These are phyloP conservation scores for Prochilodus magdalenae DNA, from an alignment of 2,113 vertebrate genomes.

Conservation along the genomic window DNA sequence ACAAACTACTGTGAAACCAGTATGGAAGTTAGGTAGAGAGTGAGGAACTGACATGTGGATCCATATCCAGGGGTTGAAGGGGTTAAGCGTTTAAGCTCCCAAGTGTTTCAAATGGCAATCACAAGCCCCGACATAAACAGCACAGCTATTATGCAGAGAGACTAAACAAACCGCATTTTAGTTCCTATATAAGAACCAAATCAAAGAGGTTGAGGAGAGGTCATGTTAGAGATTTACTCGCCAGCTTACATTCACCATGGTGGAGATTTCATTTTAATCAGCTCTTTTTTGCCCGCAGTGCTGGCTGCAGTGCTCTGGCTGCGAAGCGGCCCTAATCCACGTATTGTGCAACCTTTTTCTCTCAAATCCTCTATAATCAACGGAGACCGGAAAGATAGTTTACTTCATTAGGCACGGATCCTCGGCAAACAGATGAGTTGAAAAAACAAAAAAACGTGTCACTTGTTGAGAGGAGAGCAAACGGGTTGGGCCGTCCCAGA, in stretches of 20 bases:
- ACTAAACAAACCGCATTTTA: conserved; percentile 15
- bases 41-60: neutral
- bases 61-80: neutral
- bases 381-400: conserved; percentile 45
- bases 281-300: conserved; percentile 32
- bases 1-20: neutral
- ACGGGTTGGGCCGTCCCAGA: conserved; percentile 22
- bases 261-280: conserved; percentile 51
- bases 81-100: conserved; percentile 9
- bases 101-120: conserved; percentile 13
- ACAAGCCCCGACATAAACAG: conserved; percentile 22
- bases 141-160: conserved; percentile 16
- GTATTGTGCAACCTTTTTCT: conserved; percentile 51
- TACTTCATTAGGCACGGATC: conserved; percentile 54
- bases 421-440: conserved; percentile 11
- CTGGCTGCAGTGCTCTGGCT: conserved; percentile 24
- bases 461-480: conserved; percentile 40
- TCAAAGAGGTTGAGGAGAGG: conserved; percentile 44
- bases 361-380: conserved; percentile 58
- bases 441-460: conserved; percentile 30
- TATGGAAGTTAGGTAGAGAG: neutral
- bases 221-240: conserved; percentile 49
- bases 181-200: conserved; percentile 17
- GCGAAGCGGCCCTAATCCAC: conserved; percentile 39
- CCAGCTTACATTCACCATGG: conserved; percentile 37